Evolutionary conservation across 2,888 invertebrate species (phyloP).

Genomic region (Andricus quercusramuli): DNA sequence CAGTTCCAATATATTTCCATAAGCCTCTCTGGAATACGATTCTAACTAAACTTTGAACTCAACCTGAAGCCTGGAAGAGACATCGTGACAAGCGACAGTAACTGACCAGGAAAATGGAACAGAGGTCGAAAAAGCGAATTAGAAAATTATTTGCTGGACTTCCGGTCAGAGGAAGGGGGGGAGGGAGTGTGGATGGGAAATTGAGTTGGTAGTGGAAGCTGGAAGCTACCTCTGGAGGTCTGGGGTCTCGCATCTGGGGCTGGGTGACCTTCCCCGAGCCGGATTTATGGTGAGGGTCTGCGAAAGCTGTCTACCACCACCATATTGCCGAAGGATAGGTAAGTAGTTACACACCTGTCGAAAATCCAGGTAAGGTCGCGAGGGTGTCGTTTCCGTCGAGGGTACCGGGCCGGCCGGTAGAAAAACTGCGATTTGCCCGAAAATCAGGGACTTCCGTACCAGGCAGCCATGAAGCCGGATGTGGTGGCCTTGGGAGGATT

Average conservation of each 20-base stretch:
- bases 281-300: conserved; percentile 22
- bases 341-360: conserved; percentile 48
- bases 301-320: neutral
- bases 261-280: conserved; percentile 11
- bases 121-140: conserved; percentile 6
- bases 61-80: neutral
- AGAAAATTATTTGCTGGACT: conserved; percentile 32
- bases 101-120: neutral
- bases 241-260: conserved; percentile 12
- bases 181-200: neutral
- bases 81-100: neutral
- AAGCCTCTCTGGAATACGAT: neutral
- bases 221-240: neutral
- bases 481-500: conserved; percentile 52
- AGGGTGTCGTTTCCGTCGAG: conserved; percentile 49
- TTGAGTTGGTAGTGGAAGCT: too few relatives aligned
- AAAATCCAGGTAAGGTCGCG: conserved; percentile 51
- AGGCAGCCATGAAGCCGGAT: conserved; percentile 64
- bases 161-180: neutral
- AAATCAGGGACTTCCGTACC: conserved; percentile 72
- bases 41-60: neutral
- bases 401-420: conserved; percentile 62
- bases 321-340: neutral
- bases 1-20: neutral
- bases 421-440: conserved; percentile 74